Evolutionary conservation across 2,888 invertebrate genomes (phyloP).

Genomic region (Noctua janthina): DNA sequence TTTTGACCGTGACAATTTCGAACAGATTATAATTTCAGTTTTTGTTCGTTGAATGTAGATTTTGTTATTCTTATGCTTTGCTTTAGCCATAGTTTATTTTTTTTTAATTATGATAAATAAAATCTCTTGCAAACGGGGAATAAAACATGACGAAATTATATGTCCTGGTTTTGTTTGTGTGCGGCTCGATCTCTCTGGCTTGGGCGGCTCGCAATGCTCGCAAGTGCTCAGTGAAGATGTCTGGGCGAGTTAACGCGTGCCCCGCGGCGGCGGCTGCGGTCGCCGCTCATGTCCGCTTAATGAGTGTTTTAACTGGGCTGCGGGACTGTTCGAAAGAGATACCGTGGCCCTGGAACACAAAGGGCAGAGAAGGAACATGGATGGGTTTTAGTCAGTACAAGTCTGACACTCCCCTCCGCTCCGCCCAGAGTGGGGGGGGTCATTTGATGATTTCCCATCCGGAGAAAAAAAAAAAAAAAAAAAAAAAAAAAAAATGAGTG

Average conservation of each 20-base stretch:
- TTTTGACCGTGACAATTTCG: too few species aligned
- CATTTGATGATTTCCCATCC: too few species aligned
- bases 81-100: neutral
- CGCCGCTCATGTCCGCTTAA: constrained; percentile 81
- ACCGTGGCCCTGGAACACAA: too few species aligned
- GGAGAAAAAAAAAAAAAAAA: too few species aligned
- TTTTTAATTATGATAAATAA: neutral
- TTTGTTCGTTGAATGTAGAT: neutral
- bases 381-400: too few species aligned
- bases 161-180: constrained; percentile 53
- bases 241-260: constrained; percentile 78
- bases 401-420: too few species aligned
- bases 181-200: constrained; percentile 47
- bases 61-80: neutral
- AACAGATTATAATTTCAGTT: too few species aligned
- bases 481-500: too few species aligned
- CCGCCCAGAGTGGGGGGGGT: too few species aligned
- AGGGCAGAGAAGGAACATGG: too few species aligned
- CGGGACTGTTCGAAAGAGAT: too few species aligned
- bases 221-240: constrained; percentile 78
- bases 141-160: constrained; percentile 43
- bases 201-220: constrained; percentile 42
- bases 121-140: constrained; percentile 19
- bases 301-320: constrained; percentile 87
- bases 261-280: constrained; percentile 78